A percentile compares a stretch with the other conserved stretches of the same genome.
These are phyloP conservation scores for Todiramphus chloris DNA, from an alignment of 2,113 vertebrate genomes.

Conservation along the genomic window DNA sequence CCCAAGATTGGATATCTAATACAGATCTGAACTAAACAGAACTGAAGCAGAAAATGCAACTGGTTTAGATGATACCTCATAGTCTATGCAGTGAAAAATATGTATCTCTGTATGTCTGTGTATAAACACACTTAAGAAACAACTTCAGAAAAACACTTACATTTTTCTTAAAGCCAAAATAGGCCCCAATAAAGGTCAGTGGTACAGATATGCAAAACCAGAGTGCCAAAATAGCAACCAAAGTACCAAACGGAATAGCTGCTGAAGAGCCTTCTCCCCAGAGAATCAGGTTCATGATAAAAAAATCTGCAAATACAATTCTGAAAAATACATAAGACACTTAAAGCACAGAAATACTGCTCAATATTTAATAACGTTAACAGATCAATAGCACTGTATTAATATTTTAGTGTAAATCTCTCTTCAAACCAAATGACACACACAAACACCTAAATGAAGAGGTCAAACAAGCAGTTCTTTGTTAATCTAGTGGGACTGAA, in stretches of 20 bases:
- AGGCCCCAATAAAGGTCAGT: constrained; percentile 93
- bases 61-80: background rate
- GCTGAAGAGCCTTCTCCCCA: constrained; percentile 98
- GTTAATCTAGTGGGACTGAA: constrained; percentile 25
- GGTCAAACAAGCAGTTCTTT: constrained; percentile 27
- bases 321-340: constrained; percentile 75
- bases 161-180: constrained; percentile 97
- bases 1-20: background rate
- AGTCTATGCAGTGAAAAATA: background rate
- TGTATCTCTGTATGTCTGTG: background rate
- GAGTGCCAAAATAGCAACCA: constrained; percentile 94
- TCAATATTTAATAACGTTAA: background rate
- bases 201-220: constrained; percentile 99
- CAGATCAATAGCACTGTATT: background rate
- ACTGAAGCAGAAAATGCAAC: background rate
- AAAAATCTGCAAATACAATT: constrained; percentile 98
- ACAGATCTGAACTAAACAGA: background rate
- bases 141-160: constrained; percentile 73
- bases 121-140: background rate
- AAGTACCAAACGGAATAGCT: constrained; percentile 93
- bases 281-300: constrained; percentile 98
- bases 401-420: background rate
- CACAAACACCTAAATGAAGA: background rate
- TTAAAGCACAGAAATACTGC: constrained; percentile 6
- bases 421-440: background rate